Evolutionary conservation across 2,113 vertebrate genomes (phyloP).

Genomic region (Apteryx owenii): DNA sequence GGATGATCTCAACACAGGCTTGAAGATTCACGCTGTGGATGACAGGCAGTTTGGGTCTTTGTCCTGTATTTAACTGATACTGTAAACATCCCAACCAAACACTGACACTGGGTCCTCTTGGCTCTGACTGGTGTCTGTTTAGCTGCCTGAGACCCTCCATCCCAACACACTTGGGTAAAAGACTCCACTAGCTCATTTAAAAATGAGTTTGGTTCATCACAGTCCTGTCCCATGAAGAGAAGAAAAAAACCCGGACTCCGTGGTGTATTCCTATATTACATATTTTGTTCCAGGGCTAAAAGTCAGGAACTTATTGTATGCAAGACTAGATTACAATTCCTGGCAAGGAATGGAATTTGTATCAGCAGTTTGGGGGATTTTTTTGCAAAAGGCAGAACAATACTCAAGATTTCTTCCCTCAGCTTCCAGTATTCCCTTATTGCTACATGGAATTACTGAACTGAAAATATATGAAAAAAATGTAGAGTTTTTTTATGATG

Average conservation of each 20-base stretch:
- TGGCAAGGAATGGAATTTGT: not conserved
- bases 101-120: not conserved
- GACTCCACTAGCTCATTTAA: not conserved
- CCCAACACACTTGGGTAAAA: not conserved
- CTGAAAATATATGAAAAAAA: not conserved
- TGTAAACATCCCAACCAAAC: not conserved
- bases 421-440: not conserved
- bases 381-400: not conserved
- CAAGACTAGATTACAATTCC: not conserved
- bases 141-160: not conserved
- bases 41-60: not conserved
- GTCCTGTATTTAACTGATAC: not conserved
- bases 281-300: not conserved
- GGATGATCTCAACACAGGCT: fast-evolving
- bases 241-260: not conserved
- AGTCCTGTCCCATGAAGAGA: not conserved
- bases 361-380: not conserved
- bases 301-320: not conserved
- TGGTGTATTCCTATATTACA: not conserved
- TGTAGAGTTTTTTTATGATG: not conserved
- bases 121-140: not conserved
- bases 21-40: not conserved
- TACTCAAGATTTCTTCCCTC: not conserved
- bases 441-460: not conserved
- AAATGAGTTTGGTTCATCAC: not conserved